These are phyloP conservation scores for Hirtodrosophila cameraria DNA, from an alignment of 2,888 invertebrate genomes.

Conservation along the genomic window DNA sequence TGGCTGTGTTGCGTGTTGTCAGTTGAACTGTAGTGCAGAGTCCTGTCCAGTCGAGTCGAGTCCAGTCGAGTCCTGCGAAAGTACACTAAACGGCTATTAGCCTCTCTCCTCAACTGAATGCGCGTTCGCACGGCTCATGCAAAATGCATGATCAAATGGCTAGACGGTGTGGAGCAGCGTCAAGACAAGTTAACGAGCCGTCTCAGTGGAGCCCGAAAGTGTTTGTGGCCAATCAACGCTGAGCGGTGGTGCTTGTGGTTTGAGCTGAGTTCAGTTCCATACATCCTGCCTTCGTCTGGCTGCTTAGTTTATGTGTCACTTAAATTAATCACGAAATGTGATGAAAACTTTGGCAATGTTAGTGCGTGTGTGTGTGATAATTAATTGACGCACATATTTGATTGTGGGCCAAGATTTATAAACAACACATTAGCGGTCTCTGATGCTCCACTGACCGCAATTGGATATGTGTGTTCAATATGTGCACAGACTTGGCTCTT, in stretches of 20 bases:
- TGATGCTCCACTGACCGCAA: slow-evolving; percentile 46
- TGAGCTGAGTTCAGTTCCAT: no score
- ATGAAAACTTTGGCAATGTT: slow-evolving; percentile 58
- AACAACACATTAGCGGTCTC: slow-evolving; percentile 51
- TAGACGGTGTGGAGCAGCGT: slow-evolving; percentile 41
- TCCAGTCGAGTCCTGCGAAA: slow-evolving; percentile 20
- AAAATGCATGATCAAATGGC: slow-evolving; percentile 69
- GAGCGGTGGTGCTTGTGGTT: slow-evolving; percentile 25
- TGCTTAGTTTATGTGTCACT: slow-evolving; percentile 62
- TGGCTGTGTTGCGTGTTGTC: slow-evolving; percentile 35
- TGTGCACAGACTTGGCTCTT: slow-evolving; percentile 47
- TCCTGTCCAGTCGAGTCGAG: slow-evolving; percentile 8
- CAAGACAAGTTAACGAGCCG: slow-evolving; percentile 69
- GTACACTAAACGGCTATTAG: slow-evolving; percentile 77
- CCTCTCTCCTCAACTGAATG: slow-evolving; percentile 22
- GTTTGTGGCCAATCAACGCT: slow-evolving; percentile 71
- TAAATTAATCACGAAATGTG: slow-evolving; percentile 74
- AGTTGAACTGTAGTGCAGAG: slow-evolving; percentile 5
- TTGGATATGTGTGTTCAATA: slow-evolving; percentile 46
- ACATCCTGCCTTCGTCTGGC: slow-evolving; percentile 17
- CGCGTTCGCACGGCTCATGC: slow-evolving; percentile 54
- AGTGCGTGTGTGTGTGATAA: slow-evolving; percentile 48
- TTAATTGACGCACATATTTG: slow-evolving; percentile 69
- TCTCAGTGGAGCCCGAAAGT: slow-evolving; percentile 65
- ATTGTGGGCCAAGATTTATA: slow-evolving; percentile 65